These are phyloP conservation scores for Dinoponera quadriceps DNA, from an alignment of 1,140 invertebrate species.

Conservation along the genomic window DNA sequence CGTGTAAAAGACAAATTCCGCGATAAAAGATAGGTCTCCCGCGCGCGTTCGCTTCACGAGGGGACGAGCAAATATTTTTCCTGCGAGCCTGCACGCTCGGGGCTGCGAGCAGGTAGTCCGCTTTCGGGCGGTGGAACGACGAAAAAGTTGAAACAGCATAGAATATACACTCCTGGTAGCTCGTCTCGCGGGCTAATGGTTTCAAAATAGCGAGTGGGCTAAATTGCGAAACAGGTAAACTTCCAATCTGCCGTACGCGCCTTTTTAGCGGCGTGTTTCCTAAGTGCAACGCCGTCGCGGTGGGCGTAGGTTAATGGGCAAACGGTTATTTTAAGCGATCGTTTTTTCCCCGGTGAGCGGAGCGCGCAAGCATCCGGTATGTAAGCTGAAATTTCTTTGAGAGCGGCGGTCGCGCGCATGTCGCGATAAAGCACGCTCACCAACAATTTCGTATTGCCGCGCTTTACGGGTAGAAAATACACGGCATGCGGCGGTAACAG, in stretches of 20 bases:
- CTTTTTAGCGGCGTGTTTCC: not conserved
- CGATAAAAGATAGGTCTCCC: not conserved
- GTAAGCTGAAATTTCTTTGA: not conserved
- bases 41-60: not conserved
- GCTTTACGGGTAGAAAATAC: not conserved
- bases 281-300: not conserved
- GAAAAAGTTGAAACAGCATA: constrained; percentile 19
- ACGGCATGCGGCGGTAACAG: not conserved
- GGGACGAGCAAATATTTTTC: constrained; percentile 16
- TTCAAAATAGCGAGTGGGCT: constrained; percentile 14
- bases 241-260: not conserved
- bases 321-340: constrained; percentile 28
- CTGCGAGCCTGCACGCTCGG: not conserved
- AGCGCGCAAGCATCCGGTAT: not conserved
- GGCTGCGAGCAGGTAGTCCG: not conserved
- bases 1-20: not conserved
- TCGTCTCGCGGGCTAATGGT: not conserved
- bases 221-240: not conserved
- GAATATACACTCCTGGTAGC: not conserved
- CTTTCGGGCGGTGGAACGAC: not conserved
- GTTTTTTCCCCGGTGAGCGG: not conserved
- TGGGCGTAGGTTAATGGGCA: not conserved
- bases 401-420: not conserved
- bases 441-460: not conserved
- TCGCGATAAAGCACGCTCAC: constrained; percentile 12